Evolutionary conservation across 2,797 vertebrate species (phyloP).

Genomic region (Streptopelia turtur): DNA sequence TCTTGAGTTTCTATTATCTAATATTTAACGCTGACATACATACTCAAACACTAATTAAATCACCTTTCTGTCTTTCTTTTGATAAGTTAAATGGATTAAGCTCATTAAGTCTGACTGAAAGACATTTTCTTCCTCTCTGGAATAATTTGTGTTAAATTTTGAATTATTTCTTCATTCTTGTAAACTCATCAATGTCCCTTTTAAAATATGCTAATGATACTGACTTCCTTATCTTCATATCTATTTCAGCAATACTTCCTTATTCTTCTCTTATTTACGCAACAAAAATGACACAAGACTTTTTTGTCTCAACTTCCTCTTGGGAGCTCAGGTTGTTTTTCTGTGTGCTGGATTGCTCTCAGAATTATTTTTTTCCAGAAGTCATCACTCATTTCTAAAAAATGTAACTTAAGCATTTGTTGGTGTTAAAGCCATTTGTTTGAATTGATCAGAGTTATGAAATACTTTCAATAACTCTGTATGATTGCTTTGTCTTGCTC

Average conservation of each 20-base stretch:
- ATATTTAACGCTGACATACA: neutral
- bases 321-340: neutral
- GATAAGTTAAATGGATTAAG: neutral
- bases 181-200: neutral
- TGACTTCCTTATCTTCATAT: neutral
- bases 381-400: neutral
- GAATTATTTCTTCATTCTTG: neutral
- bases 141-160: neutral
- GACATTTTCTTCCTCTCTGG: neutral
- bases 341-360: neutral
- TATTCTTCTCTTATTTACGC: neutral
- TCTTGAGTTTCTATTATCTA: neutral
- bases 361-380: neutral
- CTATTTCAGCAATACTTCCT: neutral
- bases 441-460: neutral
- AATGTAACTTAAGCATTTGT: neutral
- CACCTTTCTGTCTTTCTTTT: neutral
- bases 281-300: neutral
- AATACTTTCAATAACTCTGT: neutral
- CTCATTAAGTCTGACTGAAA: neutral
- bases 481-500: neutral
- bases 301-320: neutral
- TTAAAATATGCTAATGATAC: neutral
- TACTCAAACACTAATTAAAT: neutral
- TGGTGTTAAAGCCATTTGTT: neutral